Evolutionary conservation across 2,113 vertebrate genomes (phyloP), one percentile per base, ranked within the genome.

Genomic region (Pangasianodon gigas): DNA sequence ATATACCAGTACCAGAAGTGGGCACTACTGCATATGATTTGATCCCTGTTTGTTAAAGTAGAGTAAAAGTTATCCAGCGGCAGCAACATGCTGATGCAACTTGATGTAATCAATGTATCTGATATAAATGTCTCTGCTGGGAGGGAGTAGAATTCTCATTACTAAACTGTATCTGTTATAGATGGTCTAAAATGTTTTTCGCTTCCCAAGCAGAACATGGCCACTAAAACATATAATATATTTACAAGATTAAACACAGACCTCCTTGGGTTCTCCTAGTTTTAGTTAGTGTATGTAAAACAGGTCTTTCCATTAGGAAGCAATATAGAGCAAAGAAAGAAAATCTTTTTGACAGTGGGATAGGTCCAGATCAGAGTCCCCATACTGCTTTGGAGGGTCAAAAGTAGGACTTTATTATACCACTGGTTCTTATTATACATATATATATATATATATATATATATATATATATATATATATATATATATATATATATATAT

Each of bases 331-430:
- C 26, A 81, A 44, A 52, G 21, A 74, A 85, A 67, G 88, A 9
- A 87, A 56, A 29, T 90, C 90, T 92, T 94, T 93, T 90, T 89
- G 92, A 92, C 91, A 93, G 89, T 52, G 41, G 87, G 91, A 92
- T 91, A 89, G 87, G 75, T 88, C 86, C 14, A 26, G 80, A 44
- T 60, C 62, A n/a, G 65, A 51, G 56, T 89, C 75, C 52, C 52
- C 11, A 85, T 9, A 32, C 11, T 52, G 4, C 32, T 69, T 71
- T 41, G 44, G 44, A 62, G 62, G 41, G 1, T 37, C 6, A 83
- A n/a, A 85, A 54, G 48, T 6, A 21, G 2, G 16, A 62, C 52
- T 65, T 87, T 11, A 44, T 37, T 62, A 44, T 6, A 14, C n/a
- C 32, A 74, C 37, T 21, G 37, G 6, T 74, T 44, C 5, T n/a